Evolutionary conservation across 2,888 invertebrate species (phyloP), one percentile per base, ranked within the genome.

Genomic region (Leucophenga montana): DNA sequence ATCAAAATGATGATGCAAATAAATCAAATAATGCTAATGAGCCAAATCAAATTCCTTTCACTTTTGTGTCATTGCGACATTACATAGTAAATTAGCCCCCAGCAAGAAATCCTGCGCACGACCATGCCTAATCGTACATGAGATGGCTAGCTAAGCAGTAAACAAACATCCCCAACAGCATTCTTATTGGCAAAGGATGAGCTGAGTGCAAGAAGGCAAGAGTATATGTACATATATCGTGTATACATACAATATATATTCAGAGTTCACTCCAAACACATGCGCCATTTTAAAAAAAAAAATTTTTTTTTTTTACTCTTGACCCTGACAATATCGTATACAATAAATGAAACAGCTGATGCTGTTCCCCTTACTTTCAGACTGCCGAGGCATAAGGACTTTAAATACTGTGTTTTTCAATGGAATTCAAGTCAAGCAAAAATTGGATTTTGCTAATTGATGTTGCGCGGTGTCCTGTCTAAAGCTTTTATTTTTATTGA

Each of bases 291-390:
- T 33, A n/a, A n/a, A n/a, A n/a, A n/a, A n/a, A n/a, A n/a, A n/a
- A n/a, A n/a, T n/a, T n/a, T n/a, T 39, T 39, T 8, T 39, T 5
- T 8, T 8, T 39, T 72, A 77, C 79, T 77, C 83, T 84, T 80
- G 84, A 80, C 80, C 80, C 80, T 80, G 84, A 80, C 39, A 39
- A 39, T 39, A 39, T 33, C n/a, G 33, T 33, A 33, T 33, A 84
- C 81, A 82, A 82, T 11, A 39, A 81, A 80, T 80, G 75, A 83
- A 80, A 80, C 80, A 80, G 80, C 84, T 80, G 80, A 80, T 84
- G 83, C 74, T 57, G 16, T 18, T 16, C 39, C 11, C 39, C 16
- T 31, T 33, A 1, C 27, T 5, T n/a, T n/a, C n/a, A n/a, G n/a
- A n/a, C n/a, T 20, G 11, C 11, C 14, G n/a, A 57, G 14, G 22